Conservation (phyloP, 1,140 invertebrate genomes). For the Ceratina japonica region DNA sequence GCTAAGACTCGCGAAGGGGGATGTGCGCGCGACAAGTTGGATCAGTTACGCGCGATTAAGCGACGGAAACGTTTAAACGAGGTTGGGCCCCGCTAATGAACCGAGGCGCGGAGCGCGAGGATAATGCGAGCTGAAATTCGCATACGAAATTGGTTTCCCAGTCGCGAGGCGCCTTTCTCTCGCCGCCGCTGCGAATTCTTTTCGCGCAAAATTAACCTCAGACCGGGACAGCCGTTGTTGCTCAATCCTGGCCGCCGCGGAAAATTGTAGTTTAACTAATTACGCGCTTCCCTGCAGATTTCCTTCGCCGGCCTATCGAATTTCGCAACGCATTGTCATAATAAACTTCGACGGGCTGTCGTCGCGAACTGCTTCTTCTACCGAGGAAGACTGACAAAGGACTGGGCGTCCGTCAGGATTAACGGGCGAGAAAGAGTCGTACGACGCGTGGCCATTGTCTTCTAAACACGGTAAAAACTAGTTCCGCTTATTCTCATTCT, state of each 20-base stretch:
- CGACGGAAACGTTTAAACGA: conserved; percentile 68
- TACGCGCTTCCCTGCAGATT: too few species aligned
- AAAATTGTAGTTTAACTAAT: too few species aligned
- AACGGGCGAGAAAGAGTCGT: neutral
- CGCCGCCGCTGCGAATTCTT: neutral
- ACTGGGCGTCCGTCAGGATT: conserved; percentile 22
- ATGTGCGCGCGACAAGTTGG: conserved; percentile 55
- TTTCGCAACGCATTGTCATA: neutral
- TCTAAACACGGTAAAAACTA: too few species aligned
- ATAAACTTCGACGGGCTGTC: neutral
- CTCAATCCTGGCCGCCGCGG: neutral
- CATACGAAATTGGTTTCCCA: conserved; percentile 53
- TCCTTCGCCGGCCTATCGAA: too few species aligned
- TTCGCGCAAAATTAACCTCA: neutral
- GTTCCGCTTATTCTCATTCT: too few species aligned
- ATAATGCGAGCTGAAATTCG: conserved; percentile 54
- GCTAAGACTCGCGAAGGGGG: neutral
- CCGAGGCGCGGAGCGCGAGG: conserved; percentile 50
- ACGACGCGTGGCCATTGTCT: too few species aligned
- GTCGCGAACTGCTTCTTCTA: conserved; percentile 10
- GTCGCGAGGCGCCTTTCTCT: conserved; percentile 17
- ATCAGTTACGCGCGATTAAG: conserved; percentile 71
- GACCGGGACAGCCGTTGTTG: neutral
- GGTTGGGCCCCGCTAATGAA: conserved; percentile 65
- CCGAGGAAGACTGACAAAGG: conserved; percentile 14